phyloP scores from a whole-genome alignment of 2,888 invertebrate species.

The Chloroclysta siterata region DNA sequence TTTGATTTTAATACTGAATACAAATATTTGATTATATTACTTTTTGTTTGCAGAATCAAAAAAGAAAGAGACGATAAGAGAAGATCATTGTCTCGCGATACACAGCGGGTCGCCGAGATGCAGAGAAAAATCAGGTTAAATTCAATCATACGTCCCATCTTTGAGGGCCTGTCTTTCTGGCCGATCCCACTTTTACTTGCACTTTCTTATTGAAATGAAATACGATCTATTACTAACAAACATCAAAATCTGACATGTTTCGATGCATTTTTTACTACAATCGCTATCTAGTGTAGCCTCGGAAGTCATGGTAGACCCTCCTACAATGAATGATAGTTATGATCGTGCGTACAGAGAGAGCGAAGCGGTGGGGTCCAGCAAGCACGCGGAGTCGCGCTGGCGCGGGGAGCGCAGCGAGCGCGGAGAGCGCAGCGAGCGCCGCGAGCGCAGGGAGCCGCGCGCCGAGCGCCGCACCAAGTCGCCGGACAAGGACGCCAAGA shows the following conservation, averaged over 20 bases:
- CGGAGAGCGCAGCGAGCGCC: constrained; percentile 31
- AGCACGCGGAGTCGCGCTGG: constrained; percentile 17
- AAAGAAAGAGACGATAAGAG: constrained; percentile 50
- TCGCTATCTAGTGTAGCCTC: too few species aligned
- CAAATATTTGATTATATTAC: neutral
- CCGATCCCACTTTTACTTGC: too few species aligned
- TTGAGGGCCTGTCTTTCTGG: too few species aligned
- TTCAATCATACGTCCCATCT: too few species aligned
- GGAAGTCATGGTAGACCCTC: too few species aligned
- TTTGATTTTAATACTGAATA: too few species aligned
- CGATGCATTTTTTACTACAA: too few species aligned
- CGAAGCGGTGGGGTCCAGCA: constrained; percentile 15
- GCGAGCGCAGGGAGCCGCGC: constrained; percentile 29
- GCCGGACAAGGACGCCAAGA: constrained; percentile 53
- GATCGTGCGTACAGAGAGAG: constrained; percentile 19
- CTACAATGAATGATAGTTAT: too few species aligned
- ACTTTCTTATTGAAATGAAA: too few species aligned
- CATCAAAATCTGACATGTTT: too few species aligned
- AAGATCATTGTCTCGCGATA: constrained; percentile 44
- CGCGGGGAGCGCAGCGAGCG: constrained; percentile 22
- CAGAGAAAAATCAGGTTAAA: constrained; percentile 49
- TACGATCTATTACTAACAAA: too few species aligned
- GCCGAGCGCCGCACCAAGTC: constrained; percentile 32
- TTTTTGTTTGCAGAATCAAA: constrained; percentile 47
- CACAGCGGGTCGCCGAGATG: constrained; percentile 47